phyloP scores from a whole-genome alignment of 92 coral and sea anemone species.

The Zoanthus sansibaricus region DNA sequence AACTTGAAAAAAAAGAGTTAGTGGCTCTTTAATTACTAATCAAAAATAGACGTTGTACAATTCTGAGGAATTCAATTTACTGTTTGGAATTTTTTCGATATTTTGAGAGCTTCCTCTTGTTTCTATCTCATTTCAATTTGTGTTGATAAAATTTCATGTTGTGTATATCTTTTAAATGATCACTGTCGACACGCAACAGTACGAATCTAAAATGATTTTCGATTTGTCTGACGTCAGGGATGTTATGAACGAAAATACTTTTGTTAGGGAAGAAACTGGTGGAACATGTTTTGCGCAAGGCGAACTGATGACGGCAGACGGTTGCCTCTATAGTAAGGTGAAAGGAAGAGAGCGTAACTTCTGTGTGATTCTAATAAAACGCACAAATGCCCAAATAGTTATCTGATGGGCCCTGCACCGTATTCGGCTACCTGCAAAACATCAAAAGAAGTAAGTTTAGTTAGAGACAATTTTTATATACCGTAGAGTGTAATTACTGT shows the following conservation, averaged over 20 bases:
- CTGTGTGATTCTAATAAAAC: background rate
- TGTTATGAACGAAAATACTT: background rate
- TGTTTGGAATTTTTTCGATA: background rate
- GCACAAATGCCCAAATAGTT: conserved; percentile 3
- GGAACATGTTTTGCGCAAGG: conserved; percentile 3
- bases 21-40: background rate
- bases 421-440: conserved; percentile 78
- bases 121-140: background rate
- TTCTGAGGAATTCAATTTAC: background rate
- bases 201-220: background rate
- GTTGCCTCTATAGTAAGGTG: conserved; percentile 25
- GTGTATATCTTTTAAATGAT: background rate
- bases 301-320: conserved; percentile 17
- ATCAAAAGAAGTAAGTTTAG: background rate
- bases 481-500: too few relatives aligned
- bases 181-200: background rate
- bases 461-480: background rate
- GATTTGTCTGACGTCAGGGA: background rate
- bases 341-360: background rate
- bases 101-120: background rate
- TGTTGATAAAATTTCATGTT: background rate
- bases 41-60: background rate
- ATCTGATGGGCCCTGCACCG: conserved; percentile 76
- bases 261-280: background rate
- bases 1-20: background rate